These are phyloP conservation scores for Papio anubis DNA, from an alignment of 2,113 vertebrate genomes.

Conservation along the genomic window DNA sequence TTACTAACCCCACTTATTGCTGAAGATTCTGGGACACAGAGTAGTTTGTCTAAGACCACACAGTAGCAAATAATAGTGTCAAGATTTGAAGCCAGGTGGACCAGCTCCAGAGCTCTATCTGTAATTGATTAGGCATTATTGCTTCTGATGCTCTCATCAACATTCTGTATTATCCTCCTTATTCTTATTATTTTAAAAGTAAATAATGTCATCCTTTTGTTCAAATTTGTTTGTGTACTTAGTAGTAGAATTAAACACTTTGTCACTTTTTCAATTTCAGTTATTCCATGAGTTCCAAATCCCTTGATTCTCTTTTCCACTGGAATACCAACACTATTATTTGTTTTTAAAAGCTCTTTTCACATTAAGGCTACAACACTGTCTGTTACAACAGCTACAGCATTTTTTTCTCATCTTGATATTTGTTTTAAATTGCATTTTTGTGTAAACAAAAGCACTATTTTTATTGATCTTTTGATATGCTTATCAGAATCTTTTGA, in stretches of 20 bases:
- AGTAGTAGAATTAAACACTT: not conserved
- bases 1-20: not conserved
- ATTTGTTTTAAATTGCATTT: conserved; percentile 30
- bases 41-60: not conserved
- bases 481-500: not conserved
- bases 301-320: not conserved
- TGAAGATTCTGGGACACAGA: not conserved
- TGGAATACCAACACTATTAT: not conserved
- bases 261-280: not conserved
- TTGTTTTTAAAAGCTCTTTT: not conserved
- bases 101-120: not conserved
- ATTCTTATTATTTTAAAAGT: not conserved
- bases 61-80: not conserved
- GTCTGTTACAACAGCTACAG: not conserved
- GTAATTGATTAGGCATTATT: not conserved
- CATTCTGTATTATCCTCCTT: not conserved
- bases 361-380: not conserved
- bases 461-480: not conserved
- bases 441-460: not conserved
- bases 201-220: not conserved
- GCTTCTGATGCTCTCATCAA: not conserved
- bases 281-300: not conserved
- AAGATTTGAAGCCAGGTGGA: not conserved
- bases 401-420: not conserved
- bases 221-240: not conserved